Evolutionary conservation across 2,888 invertebrate species (phyloP).

Genomic region (Macaria liturata): DNA sequence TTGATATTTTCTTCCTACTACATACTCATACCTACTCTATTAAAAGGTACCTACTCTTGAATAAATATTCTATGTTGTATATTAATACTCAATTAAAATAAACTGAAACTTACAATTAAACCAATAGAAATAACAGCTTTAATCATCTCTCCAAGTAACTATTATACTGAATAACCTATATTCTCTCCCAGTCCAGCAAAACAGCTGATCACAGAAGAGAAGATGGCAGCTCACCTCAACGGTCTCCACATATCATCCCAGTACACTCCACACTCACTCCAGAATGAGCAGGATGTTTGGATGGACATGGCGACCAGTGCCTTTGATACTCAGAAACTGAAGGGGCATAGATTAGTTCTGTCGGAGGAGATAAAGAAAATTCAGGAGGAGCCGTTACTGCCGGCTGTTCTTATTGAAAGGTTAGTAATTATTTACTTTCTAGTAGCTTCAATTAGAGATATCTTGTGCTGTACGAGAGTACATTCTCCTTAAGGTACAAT

Average conservation of each 20-base stretch:
- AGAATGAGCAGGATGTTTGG: constrained; percentile 52
- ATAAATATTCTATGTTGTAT: too few species aligned
- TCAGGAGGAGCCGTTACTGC: constrained; percentile 86
- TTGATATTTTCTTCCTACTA: too few species aligned
- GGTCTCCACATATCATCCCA: constrained; percentile 87
- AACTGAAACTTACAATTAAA: too few species aligned
- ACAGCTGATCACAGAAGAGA: constrained; percentile 92
- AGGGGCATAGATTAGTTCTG: constrained; percentile 83
- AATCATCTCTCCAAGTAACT: too few species aligned
- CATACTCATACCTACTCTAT: too few species aligned
- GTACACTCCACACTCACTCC: constrained; percentile 58
- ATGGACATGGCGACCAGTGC: constrained; percentile 44
- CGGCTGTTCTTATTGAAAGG: constrained; percentile 85
- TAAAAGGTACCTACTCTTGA: too few species aligned
- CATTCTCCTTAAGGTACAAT: too few species aligned
- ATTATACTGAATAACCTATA: background rate
- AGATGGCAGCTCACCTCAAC: constrained; percentile 91
- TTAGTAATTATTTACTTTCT: too few species aligned
- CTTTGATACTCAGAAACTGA: constrained; percentile 54
- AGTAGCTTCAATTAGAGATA: too few species aligned
- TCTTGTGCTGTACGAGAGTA: too few species aligned
- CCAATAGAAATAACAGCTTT: too few species aligned
- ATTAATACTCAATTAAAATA: too few species aligned
- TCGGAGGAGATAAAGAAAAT: constrained; percentile 88
- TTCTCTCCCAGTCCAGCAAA: constrained; percentile 81